Base-by-base conservation (phyloP, 2,888 invertebrate genomes). In the Drosophila testacea region DNA sequence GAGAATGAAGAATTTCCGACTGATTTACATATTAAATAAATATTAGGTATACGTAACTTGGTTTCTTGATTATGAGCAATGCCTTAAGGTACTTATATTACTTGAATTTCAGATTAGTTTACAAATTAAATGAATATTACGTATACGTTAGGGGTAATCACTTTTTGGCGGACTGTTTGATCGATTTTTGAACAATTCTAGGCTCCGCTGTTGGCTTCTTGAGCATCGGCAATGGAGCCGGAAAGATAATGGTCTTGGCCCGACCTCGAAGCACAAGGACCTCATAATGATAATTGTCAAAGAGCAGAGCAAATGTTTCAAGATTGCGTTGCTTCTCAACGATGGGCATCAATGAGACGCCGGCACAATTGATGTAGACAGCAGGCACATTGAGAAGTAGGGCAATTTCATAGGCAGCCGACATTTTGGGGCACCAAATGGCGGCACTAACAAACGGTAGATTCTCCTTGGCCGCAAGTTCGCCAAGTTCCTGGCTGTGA, bases 401-500 rank as follows among this genome's bases (percentile, higher is more conserved):
- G 0, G 86, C 78, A 1, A 67, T 34, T 41, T 88, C 86, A 13
- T 88, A 83, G 42, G 70, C 81, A 1, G 73, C 46, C 3, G 78
- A 46, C 60, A 73, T 71, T 27, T 85, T 85, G 22, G 50, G 56
- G 10, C 75, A 69, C 83, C 83, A 83, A 11, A 83, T 22, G 46
- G 73, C 59, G 5, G 61, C 88, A 27, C 69, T 75, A 0, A 34
- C 55, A 28, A 88, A 82, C 0, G 65, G 48, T 9, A 83, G 11
- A 6, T 41, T 28, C 54, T 83, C 83, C 6, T 1, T n/a, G 46
- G 42, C 44, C 5, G 61, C 46, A 6, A 88, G 10, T 0, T 67
- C 36, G 1, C 11, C 34, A 4, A 83, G 54, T 6, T 83, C 83
- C 5, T 27, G 13, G 22, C 50, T 60, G 27, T 68, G 36, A 1